Percentiles rank a stretch among this genome's conserved stretches.
phyloP scores from a whole-genome alignment of 2,113 vertebrate genomes.

The Gambusia affinis region DNA sequence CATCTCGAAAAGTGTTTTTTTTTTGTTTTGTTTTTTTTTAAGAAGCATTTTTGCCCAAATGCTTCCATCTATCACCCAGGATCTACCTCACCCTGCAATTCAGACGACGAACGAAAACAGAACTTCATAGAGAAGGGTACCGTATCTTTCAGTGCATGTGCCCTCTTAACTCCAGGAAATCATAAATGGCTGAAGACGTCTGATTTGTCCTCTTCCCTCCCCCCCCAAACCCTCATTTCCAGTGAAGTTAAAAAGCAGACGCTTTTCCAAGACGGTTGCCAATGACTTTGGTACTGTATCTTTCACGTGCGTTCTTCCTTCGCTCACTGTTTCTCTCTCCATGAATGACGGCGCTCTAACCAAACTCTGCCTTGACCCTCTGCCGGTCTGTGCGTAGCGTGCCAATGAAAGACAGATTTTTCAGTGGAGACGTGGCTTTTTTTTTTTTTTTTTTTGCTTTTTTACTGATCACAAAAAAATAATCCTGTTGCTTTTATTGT shows the following conservation, averaged over 20 bases:
- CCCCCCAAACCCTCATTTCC: slow-evolving; percentile 80
- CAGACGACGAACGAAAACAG: slow-evolving; percentile 93
- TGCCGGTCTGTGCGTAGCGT: slow-evolving; percentile 39
- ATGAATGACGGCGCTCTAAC: slow-evolving; percentile 67
- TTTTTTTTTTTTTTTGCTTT: too few relatives aligned
- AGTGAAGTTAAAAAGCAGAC: slow-evolving; percentile 98
- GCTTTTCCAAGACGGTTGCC: slow-evolving; percentile 94
- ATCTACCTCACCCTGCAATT: slow-evolving; percentile 91
- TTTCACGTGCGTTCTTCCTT: slow-evolving; percentile 34
- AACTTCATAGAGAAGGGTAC: slow-evolving; percentile 98
- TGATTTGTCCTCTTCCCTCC: slow-evolving; percentile 63
- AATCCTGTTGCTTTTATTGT: slow-evolving; percentile 29
- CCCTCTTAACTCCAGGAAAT: neutral
- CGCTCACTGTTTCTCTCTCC: slow-evolving; percentile 42
- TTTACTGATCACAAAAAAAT: slow-evolving; percentile 52
- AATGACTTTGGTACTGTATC: slow-evolving; percentile 85
- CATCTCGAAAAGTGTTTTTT: too few relatives aligned
- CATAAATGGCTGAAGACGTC: slow-evolving; percentile 39
- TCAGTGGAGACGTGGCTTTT: slow-evolving; percentile 31
- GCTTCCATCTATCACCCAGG: slow-evolving; percentile 78
- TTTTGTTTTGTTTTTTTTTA: neutral
- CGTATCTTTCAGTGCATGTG: slow-evolving; percentile 65
- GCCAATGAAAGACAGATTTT: slow-evolving; percentile 40
- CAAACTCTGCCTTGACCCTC: slow-evolving; percentile 54
- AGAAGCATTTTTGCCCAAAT: neutral